phyloP scores from a whole-genome alignment of 1,140 invertebrate genomes.

The Paralvinella palmiformis region DNA sequence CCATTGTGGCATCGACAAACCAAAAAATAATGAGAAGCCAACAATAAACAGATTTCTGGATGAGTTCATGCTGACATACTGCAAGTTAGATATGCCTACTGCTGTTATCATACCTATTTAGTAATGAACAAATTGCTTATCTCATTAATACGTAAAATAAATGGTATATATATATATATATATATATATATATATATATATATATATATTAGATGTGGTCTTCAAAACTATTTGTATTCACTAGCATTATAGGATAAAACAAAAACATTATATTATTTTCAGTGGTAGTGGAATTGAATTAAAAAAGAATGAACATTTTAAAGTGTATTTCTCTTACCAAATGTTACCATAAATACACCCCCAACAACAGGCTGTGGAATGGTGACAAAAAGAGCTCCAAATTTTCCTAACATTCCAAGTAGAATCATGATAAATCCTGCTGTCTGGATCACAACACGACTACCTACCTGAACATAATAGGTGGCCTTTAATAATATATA shows the following conservation, averaged over 20 bases:
- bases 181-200: too few relatives aligned
- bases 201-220: too few relatives aligned
- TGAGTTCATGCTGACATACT: constrained; percentile 19
- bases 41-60: constrained; percentile 18
- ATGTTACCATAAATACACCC: constrained; percentile 80
- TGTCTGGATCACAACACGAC: not conserved
- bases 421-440: constrained; percentile 3
- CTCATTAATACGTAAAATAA: too few relatives aligned
- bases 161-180: too few relatives aligned
- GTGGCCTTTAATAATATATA: too few relatives aligned
- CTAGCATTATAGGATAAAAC: too few relatives aligned
- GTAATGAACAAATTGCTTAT: too few relatives aligned
- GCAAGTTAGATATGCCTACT: constrained; percentile 19
- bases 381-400: constrained; percentile 78
- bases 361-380: constrained; percentile 85
- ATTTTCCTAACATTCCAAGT: constrained; percentile 62
- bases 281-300: too few relatives aligned
- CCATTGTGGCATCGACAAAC: constrained; percentile 17
- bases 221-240: too few relatives aligned
- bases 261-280: too few relatives aligned
- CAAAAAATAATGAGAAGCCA: constrained; percentile 21
- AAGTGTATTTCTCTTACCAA: constrained; percentile 52
- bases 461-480: constrained; percentile 19
- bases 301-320: too few relatives aligned
- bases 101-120: constrained; percentile 20